Percentiles rank a stretch among this genome's conserved stretches.
phyloP scores from a whole-genome alignment of 2,113 vertebrate genomes.

The Haplochromis vanheusdeni region DNA sequence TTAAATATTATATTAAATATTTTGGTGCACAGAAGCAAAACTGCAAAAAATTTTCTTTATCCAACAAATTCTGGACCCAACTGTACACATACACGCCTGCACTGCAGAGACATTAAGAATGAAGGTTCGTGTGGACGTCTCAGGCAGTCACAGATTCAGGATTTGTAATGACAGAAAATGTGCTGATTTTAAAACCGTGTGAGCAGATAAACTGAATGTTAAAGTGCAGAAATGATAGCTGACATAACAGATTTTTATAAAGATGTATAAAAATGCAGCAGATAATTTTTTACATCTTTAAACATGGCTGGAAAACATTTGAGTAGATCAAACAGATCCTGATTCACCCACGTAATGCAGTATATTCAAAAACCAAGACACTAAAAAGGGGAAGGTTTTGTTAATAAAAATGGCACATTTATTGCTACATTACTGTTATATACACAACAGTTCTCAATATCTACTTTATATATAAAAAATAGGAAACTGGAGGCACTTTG shows the following conservation, averaged over 20 bases:
- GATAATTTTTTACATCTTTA: not conserved
- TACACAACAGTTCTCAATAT: conserved; percentile 87
- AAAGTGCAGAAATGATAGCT: not conserved
- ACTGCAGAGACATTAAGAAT: not conserved
- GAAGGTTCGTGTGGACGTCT: not conserved
- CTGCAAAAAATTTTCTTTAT: not conserved
- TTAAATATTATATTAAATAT: not conserved
- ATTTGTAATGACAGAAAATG: not conserved
- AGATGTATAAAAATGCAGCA: not conserved
- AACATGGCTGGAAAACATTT: not conserved
- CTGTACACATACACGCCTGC: not conserved
- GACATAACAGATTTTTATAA: not conserved
- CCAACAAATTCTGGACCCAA: not conserved
- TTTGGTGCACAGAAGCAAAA: not conserved
- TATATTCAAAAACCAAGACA: not conserved
- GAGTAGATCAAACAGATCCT: not conserved
- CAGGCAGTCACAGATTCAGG: not conserved
- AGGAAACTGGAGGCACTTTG: conserved; percentile 84
- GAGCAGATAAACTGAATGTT: not conserved
- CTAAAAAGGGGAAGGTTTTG: conserved; percentile 50
- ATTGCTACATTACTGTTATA: conserved; percentile 94
- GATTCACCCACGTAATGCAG: not conserved
- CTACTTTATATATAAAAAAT: conserved; percentile 83
- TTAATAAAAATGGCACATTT: conserved; percentile 91
- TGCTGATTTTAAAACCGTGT: not conserved